phyloP scores from a whole-genome alignment of 2,797 vertebrate species.

The Brotula barbata region DNA sequence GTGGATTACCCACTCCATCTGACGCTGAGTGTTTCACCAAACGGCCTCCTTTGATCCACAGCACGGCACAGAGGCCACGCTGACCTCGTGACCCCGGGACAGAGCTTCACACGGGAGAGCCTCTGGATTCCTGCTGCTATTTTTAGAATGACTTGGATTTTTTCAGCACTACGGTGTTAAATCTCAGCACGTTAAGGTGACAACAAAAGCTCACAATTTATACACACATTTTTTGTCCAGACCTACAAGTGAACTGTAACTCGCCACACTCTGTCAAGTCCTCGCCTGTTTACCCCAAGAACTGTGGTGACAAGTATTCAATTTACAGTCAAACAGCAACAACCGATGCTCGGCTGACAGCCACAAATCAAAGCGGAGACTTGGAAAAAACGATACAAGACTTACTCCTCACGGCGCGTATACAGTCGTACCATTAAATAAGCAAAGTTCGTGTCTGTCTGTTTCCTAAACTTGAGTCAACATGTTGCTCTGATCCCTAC shows the following conservation, averaged over 20 bases:
- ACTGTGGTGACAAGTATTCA: slow-evolving; percentile 24
- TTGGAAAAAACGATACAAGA: not conserved
- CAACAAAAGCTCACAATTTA: slow-evolving; percentile 11
- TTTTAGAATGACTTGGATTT: too few relatives aligned
- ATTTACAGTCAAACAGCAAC: slow-evolving; percentile 36
- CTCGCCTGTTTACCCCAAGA: slow-evolving; percentile 27
- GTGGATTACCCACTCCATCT: slow-evolving; percentile 67
- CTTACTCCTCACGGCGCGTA: too few relatives aligned
- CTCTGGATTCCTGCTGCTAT: not conserved
- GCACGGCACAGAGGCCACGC: slow-evolving; percentile 13
- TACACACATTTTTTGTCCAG: slow-evolving; percentile 23
- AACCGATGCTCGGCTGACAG: not conserved
- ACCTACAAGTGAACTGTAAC: slow-evolving; percentile 24
- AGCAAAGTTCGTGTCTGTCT: not conserved
- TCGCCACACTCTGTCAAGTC: slow-evolving; percentile 27
- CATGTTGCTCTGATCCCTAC: slow-evolving; percentile 16
- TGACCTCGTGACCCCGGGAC: slow-evolving; percentile 31
- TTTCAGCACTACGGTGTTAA: too few relatives aligned
- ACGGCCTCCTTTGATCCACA: slow-evolving; percentile 25
- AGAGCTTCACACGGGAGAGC: too few relatives aligned
- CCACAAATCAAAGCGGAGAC: slow-evolving; percentile 28
- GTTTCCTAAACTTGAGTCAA: slow-evolving; percentile 10
- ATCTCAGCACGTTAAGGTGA: not conserved
- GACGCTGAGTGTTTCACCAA: slow-evolving; percentile 66
- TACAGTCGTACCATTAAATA: not conserved